Conservation (phyloP, 1,140 invertebrate genomes). For the Hestina assimilis region DNA sequence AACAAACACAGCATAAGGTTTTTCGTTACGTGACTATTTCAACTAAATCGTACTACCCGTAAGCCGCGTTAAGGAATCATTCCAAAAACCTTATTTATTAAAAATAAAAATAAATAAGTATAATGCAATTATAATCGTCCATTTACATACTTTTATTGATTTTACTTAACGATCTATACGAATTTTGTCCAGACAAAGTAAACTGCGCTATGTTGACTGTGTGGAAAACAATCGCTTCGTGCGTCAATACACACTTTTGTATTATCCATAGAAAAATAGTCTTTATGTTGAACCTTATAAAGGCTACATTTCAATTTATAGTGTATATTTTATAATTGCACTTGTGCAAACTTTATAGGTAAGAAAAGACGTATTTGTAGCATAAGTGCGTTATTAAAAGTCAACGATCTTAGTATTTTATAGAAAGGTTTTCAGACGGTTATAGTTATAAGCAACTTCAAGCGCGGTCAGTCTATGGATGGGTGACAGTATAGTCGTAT, state of each 20-base stretch:
- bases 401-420: too few relatives aligned
- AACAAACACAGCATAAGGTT: too few relatives aligned
- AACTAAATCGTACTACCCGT: too few relatives aligned
- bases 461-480: too few relatives aligned
- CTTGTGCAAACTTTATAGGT: neutral
- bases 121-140: neutral
- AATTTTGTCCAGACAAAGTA: slow-evolving; percentile 11
- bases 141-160: neutral
- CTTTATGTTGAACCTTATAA: neutral
- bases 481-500: too few relatives aligned
- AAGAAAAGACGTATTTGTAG: neutral
- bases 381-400: too few relatives aligned
- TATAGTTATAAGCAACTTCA: too few relatives aligned
- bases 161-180: slow-evolving; percentile 6
- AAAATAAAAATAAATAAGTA: neutral
- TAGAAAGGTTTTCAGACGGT: too few relatives aligned
- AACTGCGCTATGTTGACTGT: slow-evolving; percentile 8
- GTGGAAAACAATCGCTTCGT: slow-evolving; percentile 3
- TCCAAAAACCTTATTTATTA: neutral
- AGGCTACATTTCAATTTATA: neutral
- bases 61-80: too few relatives aligned
- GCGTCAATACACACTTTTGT: slow-evolving; percentile 1
- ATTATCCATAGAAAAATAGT: neutral
- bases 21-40: too few relatives aligned
- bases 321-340: neutral